phyloP scores from a whole-genome alignment of 2,888 invertebrate species.

The Heliothis peltigera region DNA sequence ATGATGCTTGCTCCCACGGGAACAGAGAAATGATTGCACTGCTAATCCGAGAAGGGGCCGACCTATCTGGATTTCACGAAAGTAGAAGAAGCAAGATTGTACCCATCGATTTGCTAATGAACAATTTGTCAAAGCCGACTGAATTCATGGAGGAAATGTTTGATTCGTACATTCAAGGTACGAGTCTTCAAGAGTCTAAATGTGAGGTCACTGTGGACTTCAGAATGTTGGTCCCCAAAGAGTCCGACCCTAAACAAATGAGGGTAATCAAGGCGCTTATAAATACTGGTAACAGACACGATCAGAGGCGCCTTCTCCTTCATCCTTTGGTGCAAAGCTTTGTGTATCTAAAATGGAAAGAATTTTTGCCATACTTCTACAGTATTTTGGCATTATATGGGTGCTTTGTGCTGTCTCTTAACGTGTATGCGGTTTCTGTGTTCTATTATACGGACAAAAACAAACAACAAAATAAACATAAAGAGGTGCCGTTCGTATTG shows the following conservation, averaged over 20 bases:
- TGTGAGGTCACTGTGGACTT: constrained; percentile 83
- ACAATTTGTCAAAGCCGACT: constrained; percentile 81
- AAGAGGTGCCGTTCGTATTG: constrained; percentile 15
- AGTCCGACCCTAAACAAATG: constrained; percentile 78
- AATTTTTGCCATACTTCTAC: constrained; percentile 83
- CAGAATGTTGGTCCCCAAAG: constrained; percentile 73
- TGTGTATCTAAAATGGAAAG: constrained; percentile 86
- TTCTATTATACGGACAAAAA: constrained; percentile 44
- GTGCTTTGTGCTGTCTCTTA: constrained; percentile 81
- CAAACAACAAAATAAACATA: constrained; percentile 23
- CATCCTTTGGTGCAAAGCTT: constrained; percentile 89
- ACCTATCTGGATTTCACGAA: constrained; percentile 52
- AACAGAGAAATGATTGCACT: constrained; percentile 85
- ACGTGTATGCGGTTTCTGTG: constrained; percentile 70
- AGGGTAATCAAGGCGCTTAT: constrained; percentile 83
- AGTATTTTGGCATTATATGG: constrained; percentile 79
- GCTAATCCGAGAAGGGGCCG: constrained; percentile 75
- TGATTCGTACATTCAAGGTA: constrained; percentile 82
- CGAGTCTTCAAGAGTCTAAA: constrained; percentile 60
- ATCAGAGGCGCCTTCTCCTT: constrained; percentile 80
- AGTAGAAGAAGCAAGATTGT: constrained; percentile 52
- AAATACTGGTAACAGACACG: constrained; percentile 78
- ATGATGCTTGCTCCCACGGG: constrained; percentile 80
- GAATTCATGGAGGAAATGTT: constrained; percentile 84
- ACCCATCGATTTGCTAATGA: constrained; percentile 80